phyloP scores from a whole-genome alignment of 1,140 invertebrate genomes.

The Drosophila kurseongensis region DNA sequence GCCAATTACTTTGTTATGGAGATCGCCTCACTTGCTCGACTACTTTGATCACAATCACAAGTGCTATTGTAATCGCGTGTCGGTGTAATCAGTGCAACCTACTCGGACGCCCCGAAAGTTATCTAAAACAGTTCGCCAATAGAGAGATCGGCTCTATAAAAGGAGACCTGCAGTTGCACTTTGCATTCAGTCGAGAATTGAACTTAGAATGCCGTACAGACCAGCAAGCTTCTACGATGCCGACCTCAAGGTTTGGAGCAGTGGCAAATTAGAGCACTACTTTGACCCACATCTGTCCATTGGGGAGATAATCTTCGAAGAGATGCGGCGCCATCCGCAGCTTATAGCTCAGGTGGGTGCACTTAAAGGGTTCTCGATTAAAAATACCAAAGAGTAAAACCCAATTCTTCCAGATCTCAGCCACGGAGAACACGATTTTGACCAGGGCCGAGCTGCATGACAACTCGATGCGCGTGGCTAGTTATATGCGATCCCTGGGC shows the following conservation, averaged over 20 bases:
- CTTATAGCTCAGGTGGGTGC: constrained; percentile 57
- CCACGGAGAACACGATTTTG: constrained; percentile 55
- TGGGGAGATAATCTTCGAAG: constrained; percentile 62
- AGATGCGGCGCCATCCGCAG: constrained; percentile 65
- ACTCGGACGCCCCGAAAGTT: constrained; percentile 15
- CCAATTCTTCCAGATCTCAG: constrained; percentile 48
- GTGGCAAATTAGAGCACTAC: constrained; percentile 15
- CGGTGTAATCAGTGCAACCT: constrained; percentile 15
- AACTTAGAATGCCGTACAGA: constrained; percentile 43
- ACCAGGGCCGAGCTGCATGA: constrained; percentile 48
- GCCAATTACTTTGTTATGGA: constrained; percentile 43
- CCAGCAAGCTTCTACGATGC: constrained; percentile 50
- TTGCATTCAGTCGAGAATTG: constrained; percentile 21
- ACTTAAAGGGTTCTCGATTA: no score
- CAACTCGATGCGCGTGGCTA: constrained; percentile 60
- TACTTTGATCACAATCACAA: constrained; percentile 14
- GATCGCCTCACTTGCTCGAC: constrained; percentile 15
- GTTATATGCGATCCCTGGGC: constrained; percentile 45
- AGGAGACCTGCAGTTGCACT: constrained; percentile 1
- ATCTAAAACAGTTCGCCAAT: constrained; percentile 15
- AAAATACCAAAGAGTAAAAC: background rate
- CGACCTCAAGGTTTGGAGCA: constrained; percentile 55
- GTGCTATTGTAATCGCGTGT: constrained; percentile 31
- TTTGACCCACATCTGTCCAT: constrained; percentile 59
- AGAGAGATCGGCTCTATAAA: constrained; percentile 48